Conservation (phyloP, 2,113 vertebrate species). For the Acrocephalus kingi region DNA sequence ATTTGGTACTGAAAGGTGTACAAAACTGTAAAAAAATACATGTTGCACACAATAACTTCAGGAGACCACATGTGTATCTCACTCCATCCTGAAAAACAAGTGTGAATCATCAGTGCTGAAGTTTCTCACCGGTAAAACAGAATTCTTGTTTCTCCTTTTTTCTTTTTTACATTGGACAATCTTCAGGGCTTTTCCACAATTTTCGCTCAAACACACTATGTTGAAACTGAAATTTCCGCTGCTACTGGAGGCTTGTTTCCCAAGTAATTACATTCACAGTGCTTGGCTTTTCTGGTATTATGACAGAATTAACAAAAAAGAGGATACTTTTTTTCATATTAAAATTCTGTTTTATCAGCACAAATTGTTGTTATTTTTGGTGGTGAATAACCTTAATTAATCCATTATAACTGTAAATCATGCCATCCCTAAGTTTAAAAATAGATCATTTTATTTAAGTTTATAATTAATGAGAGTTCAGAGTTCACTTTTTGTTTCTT, state of each 20-base stretch:
- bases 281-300: neutral
- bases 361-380: neutral
- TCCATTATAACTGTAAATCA: neutral
- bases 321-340: neutral
- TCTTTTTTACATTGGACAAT: neutral
- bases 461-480: neutral
- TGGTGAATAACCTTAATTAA: neutral
- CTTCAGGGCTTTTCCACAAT: neutral
- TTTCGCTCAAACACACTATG: rapidly evolving
- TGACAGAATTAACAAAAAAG: neutral
- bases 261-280: neutral
- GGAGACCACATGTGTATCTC: neutral
- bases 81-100: neutral
- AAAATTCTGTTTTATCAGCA: neutral
- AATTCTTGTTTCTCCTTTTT: neutral
- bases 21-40: neutral
- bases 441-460: neutral
- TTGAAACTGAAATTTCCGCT: neutral
- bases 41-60: neutral
- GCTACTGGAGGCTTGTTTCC: neutral
- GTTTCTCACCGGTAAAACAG: neutral
- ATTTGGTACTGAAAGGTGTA: neutral
- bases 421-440: neutral
- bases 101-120: neutral
- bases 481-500: neutral